phyloP scores from a whole-genome alignment of 2,797 vertebrate genomes.

The Eulemur albifrons region DNA sequence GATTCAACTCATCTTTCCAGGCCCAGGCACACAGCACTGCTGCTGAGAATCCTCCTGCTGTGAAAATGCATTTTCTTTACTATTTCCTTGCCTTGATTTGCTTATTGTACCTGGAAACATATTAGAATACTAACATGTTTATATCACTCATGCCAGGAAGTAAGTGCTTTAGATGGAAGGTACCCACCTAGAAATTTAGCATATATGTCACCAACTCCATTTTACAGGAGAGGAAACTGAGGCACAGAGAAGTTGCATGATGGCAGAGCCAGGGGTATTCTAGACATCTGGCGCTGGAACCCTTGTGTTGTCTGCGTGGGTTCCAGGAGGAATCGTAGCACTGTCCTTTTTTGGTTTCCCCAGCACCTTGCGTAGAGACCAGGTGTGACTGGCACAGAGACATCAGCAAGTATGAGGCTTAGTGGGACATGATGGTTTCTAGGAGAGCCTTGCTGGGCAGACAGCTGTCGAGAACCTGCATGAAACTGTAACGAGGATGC shows the following conservation, averaged over 20 bases:
- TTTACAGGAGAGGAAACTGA: neutral
- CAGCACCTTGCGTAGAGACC: neutral
- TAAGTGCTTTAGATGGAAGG: neutral
- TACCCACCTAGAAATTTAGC: neutral
- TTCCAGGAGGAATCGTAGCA: neutral
- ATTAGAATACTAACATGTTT: neutral
- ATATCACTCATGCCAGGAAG: neutral
- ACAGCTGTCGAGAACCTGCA: accelerated
- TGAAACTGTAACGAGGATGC: neutral
- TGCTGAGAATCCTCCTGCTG: neutral
- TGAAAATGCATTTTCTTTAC: neutral
- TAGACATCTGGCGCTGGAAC: neutral
- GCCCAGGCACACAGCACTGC: neutral
- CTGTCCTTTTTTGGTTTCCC: neutral
- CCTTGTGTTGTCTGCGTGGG: neutral
- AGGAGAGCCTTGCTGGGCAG: neutral
- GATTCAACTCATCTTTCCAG: neutral
- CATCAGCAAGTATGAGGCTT: neutral
- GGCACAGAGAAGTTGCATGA: neutral
- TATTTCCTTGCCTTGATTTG: neutral
- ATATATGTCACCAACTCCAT: neutral
- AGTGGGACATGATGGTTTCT: neutral
- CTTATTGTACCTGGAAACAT: neutral
- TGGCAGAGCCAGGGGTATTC: neutral
- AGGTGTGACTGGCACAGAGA: neutral